These are phyloP conservation scores for Larimichthys crocea DNA, from an alignment of 2,113 vertebrate genomes.

Conservation along the genomic window DNA sequence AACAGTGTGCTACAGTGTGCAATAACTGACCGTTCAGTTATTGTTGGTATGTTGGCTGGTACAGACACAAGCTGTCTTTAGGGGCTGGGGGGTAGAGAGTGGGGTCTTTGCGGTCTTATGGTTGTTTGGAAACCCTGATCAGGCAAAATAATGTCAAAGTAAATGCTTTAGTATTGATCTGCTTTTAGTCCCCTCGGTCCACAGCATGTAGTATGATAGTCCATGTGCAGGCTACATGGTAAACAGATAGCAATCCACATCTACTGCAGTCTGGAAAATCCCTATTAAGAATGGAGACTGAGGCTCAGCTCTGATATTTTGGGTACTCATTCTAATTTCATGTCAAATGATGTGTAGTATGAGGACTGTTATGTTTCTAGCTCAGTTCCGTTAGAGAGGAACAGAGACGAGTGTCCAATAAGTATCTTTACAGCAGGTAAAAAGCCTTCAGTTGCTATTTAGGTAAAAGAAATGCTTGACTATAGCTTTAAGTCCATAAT, in stretches of 20 bases:
- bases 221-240: constrained; percentile 32
- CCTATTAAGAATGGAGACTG: constrained; percentile 24
- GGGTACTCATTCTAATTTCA: constrained; percentile 14
- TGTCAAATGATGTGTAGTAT: constrained; percentile 29
- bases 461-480: constrained; percentile 19
- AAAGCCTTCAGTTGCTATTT: constrained; percentile 33
- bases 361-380: constrained; percentile 25
- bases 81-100: neutral
- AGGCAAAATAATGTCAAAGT: constrained; percentile 51
- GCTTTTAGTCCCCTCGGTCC: constrained; percentile 35
- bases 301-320: constrained; percentile 3
- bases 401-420: constrained; percentile 31
- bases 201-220: constrained; percentile 26
- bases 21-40: constrained; percentile 45
- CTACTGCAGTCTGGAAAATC: constrained; percentile 17
- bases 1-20: constrained; percentile 51
- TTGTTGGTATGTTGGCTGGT: constrained; percentile 38
- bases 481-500: constrained; percentile 78
- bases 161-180: constrained; percentile 66
- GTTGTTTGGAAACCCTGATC: constrained; percentile 40
- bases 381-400: constrained; percentile 24
- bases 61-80: constrained; percentile 56
- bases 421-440: constrained; percentile 24
- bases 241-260: constrained; percentile 33
- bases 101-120: constrained; percentile 17